A percentile compares a stretch with the other conserved stretches of the same genome.
phyloP scores from a whole-genome alignment of 2,888 invertebrate genomes.

The Chironomus tentans region DNA sequence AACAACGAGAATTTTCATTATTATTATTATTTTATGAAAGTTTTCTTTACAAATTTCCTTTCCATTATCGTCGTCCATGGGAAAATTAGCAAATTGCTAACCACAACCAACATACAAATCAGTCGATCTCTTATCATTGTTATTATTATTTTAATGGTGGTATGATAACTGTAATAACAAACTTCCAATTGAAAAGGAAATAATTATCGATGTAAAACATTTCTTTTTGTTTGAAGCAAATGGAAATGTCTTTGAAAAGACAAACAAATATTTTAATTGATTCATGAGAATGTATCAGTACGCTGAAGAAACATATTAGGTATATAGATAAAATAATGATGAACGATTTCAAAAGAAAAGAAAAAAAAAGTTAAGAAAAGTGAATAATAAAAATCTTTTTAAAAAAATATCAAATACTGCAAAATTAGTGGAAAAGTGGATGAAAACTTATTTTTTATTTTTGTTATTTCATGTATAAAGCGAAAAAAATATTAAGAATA shows the following conservation, averaged over 20 bases:
- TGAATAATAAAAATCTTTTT: neutral
- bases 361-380: neutral
- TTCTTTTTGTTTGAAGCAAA: neutral
- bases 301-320: neutral
- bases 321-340: neutral
- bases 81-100: constrained; percentile 15
- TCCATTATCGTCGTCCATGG: neutral
- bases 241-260: no score
- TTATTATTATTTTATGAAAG: no score
- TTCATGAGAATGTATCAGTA: no score
- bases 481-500: constrained; percentile 8
- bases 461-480: constrained; percentile 24
- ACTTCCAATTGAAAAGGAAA: neutral
- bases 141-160: no score
- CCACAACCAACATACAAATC: neutral
- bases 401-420: no score
- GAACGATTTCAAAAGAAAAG: neutral
- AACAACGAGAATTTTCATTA: neutral
- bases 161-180: no score
- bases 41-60: no score
- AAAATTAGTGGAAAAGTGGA: neutral
- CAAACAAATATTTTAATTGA: no score
- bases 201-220: constrained; percentile 13
- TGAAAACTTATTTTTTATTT: constrained; percentile 20
- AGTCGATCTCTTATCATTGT: no score